Conservation (phyloP, 2,888 invertebrate genomes). For the Pseudococcus jackbeardsleyi region DNA sequence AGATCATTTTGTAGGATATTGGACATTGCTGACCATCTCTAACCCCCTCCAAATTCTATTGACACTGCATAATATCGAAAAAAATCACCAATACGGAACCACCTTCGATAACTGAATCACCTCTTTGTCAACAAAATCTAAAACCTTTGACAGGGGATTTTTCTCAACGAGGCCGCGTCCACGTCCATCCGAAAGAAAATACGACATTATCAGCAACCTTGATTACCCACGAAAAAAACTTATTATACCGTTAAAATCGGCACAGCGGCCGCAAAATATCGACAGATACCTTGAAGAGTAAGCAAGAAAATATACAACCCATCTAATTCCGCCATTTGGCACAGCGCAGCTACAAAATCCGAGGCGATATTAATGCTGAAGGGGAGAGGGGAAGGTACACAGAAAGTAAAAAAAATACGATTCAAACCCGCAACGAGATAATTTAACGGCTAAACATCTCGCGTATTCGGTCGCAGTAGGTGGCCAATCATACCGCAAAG, state of each 20-base stretch:
- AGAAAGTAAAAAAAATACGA: background rate
- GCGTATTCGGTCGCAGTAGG: conserved; percentile 22
- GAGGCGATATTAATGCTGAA: background rate
- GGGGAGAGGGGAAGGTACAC: background rate
- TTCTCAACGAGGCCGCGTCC: background rate
- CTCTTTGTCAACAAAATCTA: background rate
- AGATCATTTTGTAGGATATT: no score
- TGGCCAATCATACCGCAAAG: conserved; percentile 41
- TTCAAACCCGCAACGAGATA: conserved; percentile 1
- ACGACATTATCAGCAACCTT: conserved; percentile 2
- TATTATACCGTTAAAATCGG: conserved; percentile 18
- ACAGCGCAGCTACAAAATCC: background rate
- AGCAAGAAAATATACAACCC: background rate
- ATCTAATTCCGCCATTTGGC: background rate
- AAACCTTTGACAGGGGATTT: background rate
- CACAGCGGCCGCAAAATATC: conserved; percentile 18
- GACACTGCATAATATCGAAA: background rate
- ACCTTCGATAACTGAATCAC: background rate
- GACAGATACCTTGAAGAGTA: background rate
- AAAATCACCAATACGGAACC: background rate
- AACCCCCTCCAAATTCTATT: background rate
- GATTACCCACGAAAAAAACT: conserved; percentile 35
- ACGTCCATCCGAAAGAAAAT: background rate
- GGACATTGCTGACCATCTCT: no score
- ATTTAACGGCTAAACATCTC: background rate